These are phyloP conservation scores for Microtus oregoni DNA, from an alignment of 2,113 vertebrate species.

Conservation along the genomic window DNA sequence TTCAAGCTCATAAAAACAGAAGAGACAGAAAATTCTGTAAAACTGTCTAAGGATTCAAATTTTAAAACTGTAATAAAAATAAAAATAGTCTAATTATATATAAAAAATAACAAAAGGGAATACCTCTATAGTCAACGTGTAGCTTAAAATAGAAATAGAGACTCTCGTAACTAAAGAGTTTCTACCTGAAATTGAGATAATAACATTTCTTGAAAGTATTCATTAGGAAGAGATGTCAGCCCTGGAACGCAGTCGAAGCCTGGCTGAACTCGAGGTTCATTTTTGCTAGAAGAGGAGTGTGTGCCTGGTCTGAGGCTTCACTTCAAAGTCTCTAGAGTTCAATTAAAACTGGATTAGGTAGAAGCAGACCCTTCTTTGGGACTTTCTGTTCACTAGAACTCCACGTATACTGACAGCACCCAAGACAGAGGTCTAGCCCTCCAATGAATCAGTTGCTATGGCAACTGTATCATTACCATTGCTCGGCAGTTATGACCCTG, in stretches of 20 bases:
- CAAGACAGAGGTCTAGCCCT: slow-evolving; percentile 88
- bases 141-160: slow-evolving; percentile 60
- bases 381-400: slow-evolving; percentile 86
- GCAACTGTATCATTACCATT: slow-evolving; percentile 85
- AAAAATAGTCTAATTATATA: background rate
- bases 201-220: slow-evolving; percentile 83
- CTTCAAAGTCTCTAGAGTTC: slow-evolving; percentile 99
- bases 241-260: slow-evolving; percentile 87
- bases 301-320: slow-evolving; percentile 91
- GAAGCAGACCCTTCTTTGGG: slow-evolving; percentile 87
- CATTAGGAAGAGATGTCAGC: slow-evolving; percentile 88
- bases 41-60: slow-evolving; percentile 19
- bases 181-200: background rate
- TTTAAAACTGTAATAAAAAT: slow-evolving; percentile 30
- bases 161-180: slow-evolving; percentile 25
- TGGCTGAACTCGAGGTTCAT: slow-evolving; percentile 82
- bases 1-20: slow-evolving; percentile 55
- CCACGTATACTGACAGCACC: slow-evolving; percentile 88
- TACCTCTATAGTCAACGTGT: background rate
- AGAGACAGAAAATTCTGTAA: slow-evolving; percentile 37
- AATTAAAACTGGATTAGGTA: slow-evolving; percentile 99
- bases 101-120: slow-evolving; percentile 8
- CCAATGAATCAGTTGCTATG: slow-evolving; percentile 88
- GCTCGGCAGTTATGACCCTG: slow-evolving; percentile 80
- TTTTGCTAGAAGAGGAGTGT: slow-evolving; percentile 83